Evolutionary conservation across 2,888 invertebrate species (phyloP).

Genomic region (Eupithecia centaureata): DNA sequence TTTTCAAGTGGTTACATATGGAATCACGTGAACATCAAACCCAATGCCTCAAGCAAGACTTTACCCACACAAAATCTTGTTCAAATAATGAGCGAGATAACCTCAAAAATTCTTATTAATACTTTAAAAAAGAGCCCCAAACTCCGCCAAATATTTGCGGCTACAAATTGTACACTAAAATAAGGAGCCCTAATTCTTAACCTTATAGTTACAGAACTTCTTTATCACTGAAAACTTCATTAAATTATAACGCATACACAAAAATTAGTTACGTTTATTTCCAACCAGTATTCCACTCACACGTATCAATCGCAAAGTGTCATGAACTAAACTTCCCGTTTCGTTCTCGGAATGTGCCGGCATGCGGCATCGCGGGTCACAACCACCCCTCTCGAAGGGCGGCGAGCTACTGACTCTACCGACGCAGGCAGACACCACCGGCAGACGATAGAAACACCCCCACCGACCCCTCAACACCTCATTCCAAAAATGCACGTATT

Average conservation of each 20-base stretch:
- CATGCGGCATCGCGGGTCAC: conserved; percentile 60
- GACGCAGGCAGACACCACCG: conserved; percentile 54
- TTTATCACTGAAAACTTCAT: conserved; percentile 35
- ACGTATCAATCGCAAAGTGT: conserved; percentile 51
- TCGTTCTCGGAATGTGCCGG: conserved; percentile 54
- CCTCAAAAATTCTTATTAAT: conserved; percentile 25
- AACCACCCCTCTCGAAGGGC: conserved; percentile 68
- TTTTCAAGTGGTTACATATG: conserved; percentile 53
- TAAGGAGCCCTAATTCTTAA: conserved; percentile 28
- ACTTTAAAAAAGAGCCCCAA: conserved; percentile 33
- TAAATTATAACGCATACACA: conserved; percentile 20
- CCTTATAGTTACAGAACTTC: background rate
- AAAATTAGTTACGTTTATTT: conserved; percentile 41
- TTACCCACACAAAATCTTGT: conserved; percentile 33
- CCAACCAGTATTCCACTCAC: conserved; percentile 57
- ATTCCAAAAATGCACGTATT: conserved; percentile 73
- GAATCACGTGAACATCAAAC: conserved; percentile 45
- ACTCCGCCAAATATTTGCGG: conserved; percentile 14
- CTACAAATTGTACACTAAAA: conserved; percentile 27
- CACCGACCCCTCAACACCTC: conserved; percentile 62
- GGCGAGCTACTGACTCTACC: conserved; percentile 64
- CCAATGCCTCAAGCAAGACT: conserved; percentile 32
- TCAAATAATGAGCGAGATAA: conserved; percentile 25
- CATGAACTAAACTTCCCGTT: conserved; percentile 64
- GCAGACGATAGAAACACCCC: conserved; percentile 65